Evolutionary conservation across 2,888 invertebrate species (phyloP), one percentile per base, ranked within the genome.

Genomic region (Mesoligia furuncula): DNA sequence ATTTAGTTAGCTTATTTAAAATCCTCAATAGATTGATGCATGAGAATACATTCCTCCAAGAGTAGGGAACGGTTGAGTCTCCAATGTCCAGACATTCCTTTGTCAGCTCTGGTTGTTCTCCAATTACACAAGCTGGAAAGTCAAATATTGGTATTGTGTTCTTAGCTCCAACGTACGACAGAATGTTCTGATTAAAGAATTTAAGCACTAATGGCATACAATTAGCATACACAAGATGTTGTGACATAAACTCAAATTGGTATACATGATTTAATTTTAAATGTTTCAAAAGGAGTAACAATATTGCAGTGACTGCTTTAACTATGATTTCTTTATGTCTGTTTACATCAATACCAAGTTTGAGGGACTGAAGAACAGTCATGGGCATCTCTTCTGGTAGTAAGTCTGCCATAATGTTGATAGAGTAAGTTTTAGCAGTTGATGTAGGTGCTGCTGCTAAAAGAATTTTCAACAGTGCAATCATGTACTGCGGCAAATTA

Each of bases 181-280:
- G 97, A 85, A 99, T 99, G 91, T 99, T 99, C 95, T 99, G 99
- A 95, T 99, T 99, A 94, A 99, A 99, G 96, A 99, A 99, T 94
- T 99, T 99, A 75, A 99, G 97, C 36, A 99, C 99, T 82, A 99
- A 96, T 0, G 99, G 99, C 94, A 99, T 99, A 93, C 99, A 99
- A 94, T 99, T 99, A 79, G 99, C 99, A 96, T 99, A 99, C 17
- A 99, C 99, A 88, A 99, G 97, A 96, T 99, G 99, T 95, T 99
- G 99, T 2, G 99, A 99, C 98, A 99, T 99, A 93, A 99, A 99
- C 95, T 99, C 99, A 97, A 99, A 99, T 96, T 99, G 99, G 94
- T 99, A 99, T 68, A 99, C 97, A 96, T 99, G 99, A 96, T 99
- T 99, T 80, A 97, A 94, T 95, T 99, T 99, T 91, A 99, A 99